A percentile compares a stretch with the other conserved stretches of the same genome.
Evolutionary conservation across 2,888 invertebrate species (phyloP).

Genomic region (Fragum sueziense): DNA sequence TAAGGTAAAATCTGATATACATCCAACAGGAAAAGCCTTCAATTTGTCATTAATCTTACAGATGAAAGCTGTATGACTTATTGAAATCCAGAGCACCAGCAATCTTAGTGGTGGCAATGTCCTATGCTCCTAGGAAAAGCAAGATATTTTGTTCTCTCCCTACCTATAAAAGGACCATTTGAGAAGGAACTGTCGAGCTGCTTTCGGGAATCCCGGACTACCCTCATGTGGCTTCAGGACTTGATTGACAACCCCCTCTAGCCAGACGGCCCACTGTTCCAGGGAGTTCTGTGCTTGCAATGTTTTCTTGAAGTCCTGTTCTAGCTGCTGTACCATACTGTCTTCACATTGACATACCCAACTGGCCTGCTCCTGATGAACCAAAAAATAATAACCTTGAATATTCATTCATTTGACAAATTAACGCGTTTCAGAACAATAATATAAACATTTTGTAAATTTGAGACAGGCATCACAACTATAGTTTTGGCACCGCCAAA

Average conservation of each 20-base stretch:
- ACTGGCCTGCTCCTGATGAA: conserved; percentile 88
- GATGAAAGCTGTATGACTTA: too few species aligned
- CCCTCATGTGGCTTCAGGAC: conserved; percentile 95
- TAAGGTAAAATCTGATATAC: too few species aligned
- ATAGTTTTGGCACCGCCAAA: conserved; percentile 75
- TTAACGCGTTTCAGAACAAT: too few species aligned
- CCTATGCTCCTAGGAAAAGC: too few species aligned
- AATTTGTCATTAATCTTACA: too few species aligned
- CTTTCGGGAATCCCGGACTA: conserved; percentile 80
- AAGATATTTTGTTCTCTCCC: too few species aligned
- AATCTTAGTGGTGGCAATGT: too few species aligned
- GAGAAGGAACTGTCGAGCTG: conserved; percentile 91
- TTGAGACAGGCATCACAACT: conserved; percentile 77
- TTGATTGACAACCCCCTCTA: conserved; percentile 95
- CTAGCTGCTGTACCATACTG: conserved; percentile 91
- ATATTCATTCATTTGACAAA: too few species aligned
- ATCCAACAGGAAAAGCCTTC: too few species aligned
- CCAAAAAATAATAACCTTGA: too few species aligned
- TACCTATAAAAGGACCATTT: conserved; percentile 99
- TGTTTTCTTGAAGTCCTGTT: conserved; percentile 91
- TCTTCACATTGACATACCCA: conserved; percentile 99
- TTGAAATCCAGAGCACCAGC: too few species aligned
- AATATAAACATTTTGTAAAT: too few species aligned
- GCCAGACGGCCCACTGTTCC: conserved; percentile 99
- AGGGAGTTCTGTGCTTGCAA: conserved; percentile 92